phyloP scores from a whole-genome alignment of 2,113 vertebrate genomes.

The Arothron firmamentum region DNA sequence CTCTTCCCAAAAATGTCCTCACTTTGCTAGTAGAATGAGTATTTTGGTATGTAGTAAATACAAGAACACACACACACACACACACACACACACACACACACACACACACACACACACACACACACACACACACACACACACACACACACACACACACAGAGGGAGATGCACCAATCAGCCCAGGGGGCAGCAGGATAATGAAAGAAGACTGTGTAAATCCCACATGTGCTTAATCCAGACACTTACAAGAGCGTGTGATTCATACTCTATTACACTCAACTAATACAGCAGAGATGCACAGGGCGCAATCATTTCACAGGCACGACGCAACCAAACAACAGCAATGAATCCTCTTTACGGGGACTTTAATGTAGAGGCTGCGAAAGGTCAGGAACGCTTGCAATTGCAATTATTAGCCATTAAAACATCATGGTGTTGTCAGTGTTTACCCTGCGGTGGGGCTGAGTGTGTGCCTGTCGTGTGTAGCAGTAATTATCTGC shows the following conservation, averaged over 20 bases:
- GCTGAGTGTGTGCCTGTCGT: neutral
- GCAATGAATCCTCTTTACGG: slow-evolving; percentile 63
- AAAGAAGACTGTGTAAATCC: slow-evolving; percentile 66
- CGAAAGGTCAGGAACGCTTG: slow-evolving; percentile 55
- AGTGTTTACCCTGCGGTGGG: neutral
- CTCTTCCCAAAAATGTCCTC: too few relatives aligned
- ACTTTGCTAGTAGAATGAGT: too few relatives aligned
- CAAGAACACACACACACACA: slow-evolving; percentile 21
- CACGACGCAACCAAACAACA: slow-evolving; percentile 56
- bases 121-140: slow-evolving; percentile 1
- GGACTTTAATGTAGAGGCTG: slow-evolving; percentile 41
- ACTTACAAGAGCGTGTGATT: slow-evolving; percentile 72
- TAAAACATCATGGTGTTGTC: slow-evolving; percentile 37
- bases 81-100: slow-evolving; percentile 1
- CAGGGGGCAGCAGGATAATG: slow-evolving; percentile 51
- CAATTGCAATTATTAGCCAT: slow-evolving; percentile 58
- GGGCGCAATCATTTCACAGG: slow-evolving; percentile 52
- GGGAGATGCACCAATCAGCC: slow-evolving; percentile 12
- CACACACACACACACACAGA: slow-evolving; percentile 10
- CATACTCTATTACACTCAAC: slow-evolving; percentile 69
- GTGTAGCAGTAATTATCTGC: neutral
- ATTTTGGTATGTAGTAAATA: too few relatives aligned
- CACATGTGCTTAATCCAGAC: slow-evolving; percentile 71
- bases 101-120: slow-evolving; percentile 21
- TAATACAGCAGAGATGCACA: slow-evolving; percentile 56